Evolutionary conservation across 2,797 vertebrate species (phyloP), one percentile per base, ranked within the genome.

Genomic region (Meda fulgida): DNA sequence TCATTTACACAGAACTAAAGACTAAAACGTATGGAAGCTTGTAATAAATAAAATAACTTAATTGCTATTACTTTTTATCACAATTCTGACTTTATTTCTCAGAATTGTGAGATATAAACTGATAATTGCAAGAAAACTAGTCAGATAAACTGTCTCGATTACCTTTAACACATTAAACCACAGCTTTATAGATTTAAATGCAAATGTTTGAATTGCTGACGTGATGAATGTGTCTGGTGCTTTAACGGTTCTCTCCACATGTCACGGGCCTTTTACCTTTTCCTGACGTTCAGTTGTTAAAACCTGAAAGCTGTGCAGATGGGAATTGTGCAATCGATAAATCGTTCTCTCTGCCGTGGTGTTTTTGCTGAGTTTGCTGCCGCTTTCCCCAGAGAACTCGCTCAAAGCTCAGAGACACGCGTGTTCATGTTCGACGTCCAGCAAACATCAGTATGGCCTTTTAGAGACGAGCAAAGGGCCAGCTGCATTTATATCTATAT

Each of bases 261-360:
- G 19, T 75, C 48, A 53, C 0, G 29, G 26, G 29, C 29, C 46
- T 34, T 53, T 75, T 34, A 51, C 18, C 19, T 46, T 48, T 43
- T 7, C 38, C 55, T 29, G 7, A 4, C 5, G 1, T 14, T 13
- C 55, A 7, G 36, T 43, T 16, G 53, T 43, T 78, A 26, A 60
- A 31, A 7, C 2, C 34, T 63, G 51, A 43, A 18, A 40, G 36
- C 8, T 9, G 76, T 34, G 76, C 58, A 31, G 77, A 6, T 46
- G 58, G 58, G 58, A 31, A 79, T 9, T 26, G 53, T 78, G 55
- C 3, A 11, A 43, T 79, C 58, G 6, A 79, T 79, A 79, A 78
- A 79, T 46, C 77, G 18, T 2, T 78, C 38, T 11, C 77, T 77
- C 53, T 65, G 55, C 38, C 3, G 36, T 14, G 34, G 4, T 10